Evolutionary conservation across 2,797 vertebrate genomes (phyloP).

Genomic region (Sebastes nivosus): DNA sequence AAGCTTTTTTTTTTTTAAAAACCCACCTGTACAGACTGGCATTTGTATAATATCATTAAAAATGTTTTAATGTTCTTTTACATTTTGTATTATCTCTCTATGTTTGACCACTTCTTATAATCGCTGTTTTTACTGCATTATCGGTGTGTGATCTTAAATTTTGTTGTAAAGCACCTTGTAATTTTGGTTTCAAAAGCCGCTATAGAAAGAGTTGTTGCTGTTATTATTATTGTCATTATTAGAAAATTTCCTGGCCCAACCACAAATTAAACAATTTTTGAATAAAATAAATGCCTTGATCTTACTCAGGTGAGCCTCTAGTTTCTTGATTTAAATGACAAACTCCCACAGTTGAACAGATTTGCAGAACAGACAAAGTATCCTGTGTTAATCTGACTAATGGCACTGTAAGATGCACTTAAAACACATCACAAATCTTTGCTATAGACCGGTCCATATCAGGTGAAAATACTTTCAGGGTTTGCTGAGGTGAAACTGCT

Average conservation of each 20-base stretch:
- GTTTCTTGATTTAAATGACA: not conserved
- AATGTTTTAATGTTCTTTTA: too few species aligned
- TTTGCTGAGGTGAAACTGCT: constrained; percentile 45
- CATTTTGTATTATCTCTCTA: too few species aligned
- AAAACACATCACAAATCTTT: not conserved
- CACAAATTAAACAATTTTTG: not conserved
- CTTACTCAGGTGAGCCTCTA: not conserved
- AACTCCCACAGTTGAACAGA: not conserved
- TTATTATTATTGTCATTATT: too few species aligned
- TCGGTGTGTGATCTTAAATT: too few species aligned
- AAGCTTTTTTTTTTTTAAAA: too few species aligned
- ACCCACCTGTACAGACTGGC: too few species aligned
- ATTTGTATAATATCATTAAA: too few species aligned
- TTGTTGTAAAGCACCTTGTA: too few species aligned
- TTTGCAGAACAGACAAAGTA: not conserved
- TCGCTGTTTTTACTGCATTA: too few species aligned
- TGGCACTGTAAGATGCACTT: not conserved
- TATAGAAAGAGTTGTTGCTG: too few species aligned
- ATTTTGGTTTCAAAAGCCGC: too few species aligned
- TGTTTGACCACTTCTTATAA: too few species aligned
- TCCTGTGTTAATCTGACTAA: not conserved
- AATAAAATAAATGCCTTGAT: not conserved
- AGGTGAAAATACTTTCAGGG: not conserved
- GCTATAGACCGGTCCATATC: not conserved
- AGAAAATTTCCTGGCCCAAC: not conserved